These are phyloP conservation scores for Chrysochloris asiatica DNA, from an alignment of 2,113 vertebrate species.

Conservation along the genomic window DNA sequence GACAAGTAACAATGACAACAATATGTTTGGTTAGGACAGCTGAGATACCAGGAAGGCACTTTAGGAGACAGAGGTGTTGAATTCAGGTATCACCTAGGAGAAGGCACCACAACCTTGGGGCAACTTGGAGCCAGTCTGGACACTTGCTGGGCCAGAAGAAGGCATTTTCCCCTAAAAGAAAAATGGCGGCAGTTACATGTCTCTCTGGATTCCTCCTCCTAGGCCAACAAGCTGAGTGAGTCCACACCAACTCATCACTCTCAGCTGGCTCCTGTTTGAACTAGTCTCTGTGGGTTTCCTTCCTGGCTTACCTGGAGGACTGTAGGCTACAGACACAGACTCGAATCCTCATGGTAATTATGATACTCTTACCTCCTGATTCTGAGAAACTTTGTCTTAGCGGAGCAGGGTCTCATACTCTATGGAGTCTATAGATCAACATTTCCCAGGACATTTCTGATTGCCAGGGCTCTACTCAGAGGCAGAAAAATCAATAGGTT, in stretches of 20 bases:
- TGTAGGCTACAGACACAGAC: not conserved
- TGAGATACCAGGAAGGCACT: not conserved
- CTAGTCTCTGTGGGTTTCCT: constrained; percentile 26
- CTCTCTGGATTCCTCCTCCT: not conserved
- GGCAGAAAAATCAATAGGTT: not conserved
- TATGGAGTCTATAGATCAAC: not conserved
- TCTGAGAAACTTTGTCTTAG: not conserved
- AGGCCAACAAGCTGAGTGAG: not conserved
- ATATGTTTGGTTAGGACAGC: not conserved
- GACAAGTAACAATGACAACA: not conserved
- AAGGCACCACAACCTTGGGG: not conserved
- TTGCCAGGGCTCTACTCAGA: not conserved
- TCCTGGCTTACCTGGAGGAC: not conserved
- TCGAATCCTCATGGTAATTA: not conserved
- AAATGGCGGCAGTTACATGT: not conserved
- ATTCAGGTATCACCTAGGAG: not conserved
- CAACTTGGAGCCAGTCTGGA: not conserved
- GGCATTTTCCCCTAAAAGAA: not conserved
- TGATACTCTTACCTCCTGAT: not conserved
- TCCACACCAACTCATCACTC: not conserved
- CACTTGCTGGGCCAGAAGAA: not conserved
- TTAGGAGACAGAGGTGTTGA: not conserved
- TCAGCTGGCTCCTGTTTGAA: not conserved
- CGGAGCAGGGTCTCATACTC: not conserved
- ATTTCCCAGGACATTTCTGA: not conserved